These are phyloP conservation scores for Papilio polyxenes DNA, from an alignment of 1,140 invertebrate species.

Conservation along the genomic window DNA sequence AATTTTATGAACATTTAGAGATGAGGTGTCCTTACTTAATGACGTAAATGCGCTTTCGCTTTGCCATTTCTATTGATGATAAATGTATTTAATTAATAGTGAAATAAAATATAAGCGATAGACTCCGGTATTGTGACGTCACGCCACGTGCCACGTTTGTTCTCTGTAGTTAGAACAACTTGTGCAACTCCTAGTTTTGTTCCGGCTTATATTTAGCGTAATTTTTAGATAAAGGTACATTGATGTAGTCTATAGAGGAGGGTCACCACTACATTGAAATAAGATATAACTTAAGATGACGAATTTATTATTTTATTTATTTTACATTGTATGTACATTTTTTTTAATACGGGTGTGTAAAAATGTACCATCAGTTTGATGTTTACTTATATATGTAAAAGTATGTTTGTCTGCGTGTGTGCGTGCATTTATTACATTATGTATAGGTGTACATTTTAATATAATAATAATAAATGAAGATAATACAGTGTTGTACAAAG, in stretches of 20 bases:
- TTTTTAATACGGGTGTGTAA: constrained; percentile 19
- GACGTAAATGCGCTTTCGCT: too few species aligned
- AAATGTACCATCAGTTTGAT: not conserved
- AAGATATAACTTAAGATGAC: not conserved
- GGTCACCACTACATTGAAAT: not conserved
- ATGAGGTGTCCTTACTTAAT: too few species aligned
- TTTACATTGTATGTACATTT: not conserved
- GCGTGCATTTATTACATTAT: not conserved
- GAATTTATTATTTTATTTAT: constrained; percentile 36
- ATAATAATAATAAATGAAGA: not conserved
- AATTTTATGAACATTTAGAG: too few species aligned
- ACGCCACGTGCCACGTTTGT: not conserved
- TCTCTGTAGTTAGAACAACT: not conserved
- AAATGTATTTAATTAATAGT: not conserved
- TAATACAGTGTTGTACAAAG: not conserved
- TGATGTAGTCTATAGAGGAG: not conserved
- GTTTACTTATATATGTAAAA: not conserved
- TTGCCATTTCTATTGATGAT: too few species aligned
- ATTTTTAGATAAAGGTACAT: not conserved
- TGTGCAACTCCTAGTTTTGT: not conserved
- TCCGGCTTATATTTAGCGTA: not conserved
- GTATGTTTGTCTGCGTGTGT: not conserved
- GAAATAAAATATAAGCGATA: too few species aligned
- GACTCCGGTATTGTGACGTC: not conserved
- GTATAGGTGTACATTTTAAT: not conserved